These are phyloP conservation scores for Carabus problematicus DNA, from an alignment of 2,888 invertebrate genomes.

Conservation along the genomic window DNA sequence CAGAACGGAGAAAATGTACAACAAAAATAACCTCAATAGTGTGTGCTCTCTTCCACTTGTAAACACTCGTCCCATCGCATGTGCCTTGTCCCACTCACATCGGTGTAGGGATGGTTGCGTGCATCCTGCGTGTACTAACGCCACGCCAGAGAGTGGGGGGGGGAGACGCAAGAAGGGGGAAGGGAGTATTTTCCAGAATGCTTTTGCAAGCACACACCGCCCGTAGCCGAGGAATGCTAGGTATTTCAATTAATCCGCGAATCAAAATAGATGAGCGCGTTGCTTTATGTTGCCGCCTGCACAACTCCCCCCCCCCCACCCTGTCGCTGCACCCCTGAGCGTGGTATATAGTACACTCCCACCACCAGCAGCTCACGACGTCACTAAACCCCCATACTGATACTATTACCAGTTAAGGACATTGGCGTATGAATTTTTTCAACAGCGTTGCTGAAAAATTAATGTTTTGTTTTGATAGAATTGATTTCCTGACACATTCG, in stretches of 20 bases:
- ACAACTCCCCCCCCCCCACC: constrained; percentile 35
- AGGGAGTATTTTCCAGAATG: constrained; percentile 50
- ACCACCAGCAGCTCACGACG: constrained; percentile 18
- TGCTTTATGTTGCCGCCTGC: constrained; percentile 54
- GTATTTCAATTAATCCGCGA: constrained; percentile 62
- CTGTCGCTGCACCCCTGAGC: constrained; percentile 17
- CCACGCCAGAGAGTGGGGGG: constrained; percentile 7
- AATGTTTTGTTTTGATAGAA: not conserved
- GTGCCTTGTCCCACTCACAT: no score
- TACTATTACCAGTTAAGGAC: not conserved
- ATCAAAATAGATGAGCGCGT: constrained; percentile 59
- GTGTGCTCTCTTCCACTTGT: not conserved
- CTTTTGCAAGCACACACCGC: constrained; percentile 46
- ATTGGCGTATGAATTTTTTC: not conserved
- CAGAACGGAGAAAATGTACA: constrained; percentile 31
- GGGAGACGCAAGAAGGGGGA: constrained; percentile 1
- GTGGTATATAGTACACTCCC: not conserved
- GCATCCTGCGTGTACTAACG: constrained; percentile 7
- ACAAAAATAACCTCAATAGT: constrained; percentile 23
- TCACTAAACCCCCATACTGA: constrained; percentile 17
- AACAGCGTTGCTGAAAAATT: not conserved
- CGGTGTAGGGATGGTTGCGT: not conserved
- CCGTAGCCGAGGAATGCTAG: constrained; percentile 55
- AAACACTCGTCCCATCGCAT: no score
- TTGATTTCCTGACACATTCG: no score